Evolutionary conservation across 2,888 invertebrate species (phyloP), one percentile per base, ranked within the genome.

Genomic region (Drosophila cyrtoloma): DNA sequence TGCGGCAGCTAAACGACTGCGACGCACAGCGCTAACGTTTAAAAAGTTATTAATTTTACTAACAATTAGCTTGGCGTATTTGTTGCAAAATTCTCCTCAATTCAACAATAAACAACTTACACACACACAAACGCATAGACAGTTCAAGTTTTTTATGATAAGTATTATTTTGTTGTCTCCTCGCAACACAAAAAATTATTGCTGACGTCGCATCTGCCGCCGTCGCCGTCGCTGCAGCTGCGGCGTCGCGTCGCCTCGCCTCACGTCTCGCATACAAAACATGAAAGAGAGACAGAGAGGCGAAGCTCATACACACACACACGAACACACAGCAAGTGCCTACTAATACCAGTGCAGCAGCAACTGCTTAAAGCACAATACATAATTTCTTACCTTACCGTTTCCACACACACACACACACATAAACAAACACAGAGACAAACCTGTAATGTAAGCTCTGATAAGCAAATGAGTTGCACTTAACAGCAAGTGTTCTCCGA

Each of bases 181-280:
- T 72, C 77, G 47, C 61, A 73, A 67, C 63, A 74, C 70, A 77
- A 79, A 61, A 69, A 69, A 69, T 58, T 78, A 70, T 81, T 79
- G 79, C 83, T 84, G 83, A 84, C 86, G 86, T 86, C 84, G 85
- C 81, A 71, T 74, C 79, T 75, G 82, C 71, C 65, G 67, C 71
- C 56, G 77, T 71, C 65, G 67, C 71, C 56, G 77, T 71, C 69
- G 82, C 64, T 30, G 77, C 62, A 55, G 62, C 71, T 44, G 76
- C 67, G 67, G 58, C 53, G 79, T 30, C 50, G 75, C 63, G 28
- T 57, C 71, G 26, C 52, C 22, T 28, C 50, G 77, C 55, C 44
- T 53, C 47, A 33, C 77, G 73, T n/a, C 64, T 65, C 72, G 81
- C 77, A 79, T 68, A 81, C 64, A 68, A 78, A 80, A 60, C 65